phyloP scores from a whole-genome alignment of 2,888 invertebrate genomes.

The Drepanosiphum platanoidis region DNA sequence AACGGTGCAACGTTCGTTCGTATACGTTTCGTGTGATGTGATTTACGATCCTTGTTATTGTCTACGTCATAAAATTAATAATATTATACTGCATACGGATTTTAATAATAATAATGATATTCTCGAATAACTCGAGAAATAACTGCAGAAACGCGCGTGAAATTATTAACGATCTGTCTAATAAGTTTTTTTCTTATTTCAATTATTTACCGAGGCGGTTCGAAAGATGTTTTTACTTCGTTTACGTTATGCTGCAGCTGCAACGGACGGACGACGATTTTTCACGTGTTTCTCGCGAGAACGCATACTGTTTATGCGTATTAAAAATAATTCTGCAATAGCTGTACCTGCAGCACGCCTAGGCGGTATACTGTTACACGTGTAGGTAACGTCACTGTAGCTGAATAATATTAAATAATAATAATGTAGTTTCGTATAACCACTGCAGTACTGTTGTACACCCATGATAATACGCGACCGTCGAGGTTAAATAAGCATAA shows the following conservation, averaged over 20 bases:
- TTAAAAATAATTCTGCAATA: too few species aligned
- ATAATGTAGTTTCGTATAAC: too few species aligned
- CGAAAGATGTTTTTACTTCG: background rate
- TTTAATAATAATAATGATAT: background rate
- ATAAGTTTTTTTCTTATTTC: background rate
- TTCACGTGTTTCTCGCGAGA: background rate
- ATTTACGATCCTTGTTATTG: background rate
- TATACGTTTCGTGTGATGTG: background rate
- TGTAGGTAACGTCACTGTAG: too few species aligned
- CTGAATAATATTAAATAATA: too few species aligned
- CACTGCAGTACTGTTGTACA: too few species aligned
- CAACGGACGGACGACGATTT: background rate
- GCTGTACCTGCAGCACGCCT: too few species aligned
- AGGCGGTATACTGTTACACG: too few species aligned
- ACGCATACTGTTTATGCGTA: too few species aligned
- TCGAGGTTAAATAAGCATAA: too few species aligned
- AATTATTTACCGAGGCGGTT: background rate
- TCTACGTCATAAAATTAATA: background rate
- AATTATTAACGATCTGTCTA: background rate
- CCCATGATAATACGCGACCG: too few species aligned
- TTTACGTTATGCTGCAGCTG: background rate
- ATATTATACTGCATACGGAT: background rate
- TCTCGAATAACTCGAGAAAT: background rate
- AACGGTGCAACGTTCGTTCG: background rate
- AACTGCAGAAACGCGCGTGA: background rate